These are phyloP conservation scores for Himalopsyche phryganea DNA, from an alignment of 1,140 invertebrate species.

Conservation along the genomic window DNA sequence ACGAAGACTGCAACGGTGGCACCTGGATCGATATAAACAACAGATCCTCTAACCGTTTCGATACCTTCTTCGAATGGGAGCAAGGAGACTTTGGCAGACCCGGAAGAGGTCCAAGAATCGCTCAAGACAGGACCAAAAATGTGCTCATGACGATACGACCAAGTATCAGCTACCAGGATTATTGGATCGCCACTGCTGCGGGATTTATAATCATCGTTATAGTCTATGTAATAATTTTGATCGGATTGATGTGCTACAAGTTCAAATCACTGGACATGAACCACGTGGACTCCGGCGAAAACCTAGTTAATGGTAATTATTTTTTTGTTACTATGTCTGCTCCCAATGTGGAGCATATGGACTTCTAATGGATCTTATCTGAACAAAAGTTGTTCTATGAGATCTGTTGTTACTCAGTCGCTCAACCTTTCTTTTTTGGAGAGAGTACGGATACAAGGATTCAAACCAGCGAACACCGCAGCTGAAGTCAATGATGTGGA, in stretches of 20 bases:
- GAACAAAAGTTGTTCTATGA: no score
- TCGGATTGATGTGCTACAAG: constrained; percentile 48
- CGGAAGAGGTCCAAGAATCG: background rate
- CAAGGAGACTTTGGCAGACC: constrained; percentile 1
- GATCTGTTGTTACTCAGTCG: no score
- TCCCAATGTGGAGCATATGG: no score
- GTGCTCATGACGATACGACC: constrained; percentile 48
- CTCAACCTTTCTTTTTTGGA: no score
- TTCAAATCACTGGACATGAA: constrained; percentile 37
- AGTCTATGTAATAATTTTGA: constrained; percentile 58
- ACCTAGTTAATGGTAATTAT: background rate
- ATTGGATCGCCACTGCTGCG: constrained; percentile 57
- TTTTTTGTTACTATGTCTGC: background rate
- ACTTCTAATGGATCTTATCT: no score
- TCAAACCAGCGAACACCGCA: no score
- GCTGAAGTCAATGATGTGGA: no score
- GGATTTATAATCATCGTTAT: constrained; percentile 54
- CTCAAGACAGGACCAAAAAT: background rate
- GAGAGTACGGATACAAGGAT: no score
- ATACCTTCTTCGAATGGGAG: constrained; percentile 19
- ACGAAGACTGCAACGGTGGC: constrained; percentile 62
- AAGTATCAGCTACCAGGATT: constrained; percentile 61
- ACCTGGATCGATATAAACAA: constrained; percentile 26
- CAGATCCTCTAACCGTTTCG: background rate
- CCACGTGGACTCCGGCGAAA: constrained; percentile 26